Base-by-base conservation (phyloP, 2,888 invertebrate genomes). In the Bimastos eiseni region DNA sequence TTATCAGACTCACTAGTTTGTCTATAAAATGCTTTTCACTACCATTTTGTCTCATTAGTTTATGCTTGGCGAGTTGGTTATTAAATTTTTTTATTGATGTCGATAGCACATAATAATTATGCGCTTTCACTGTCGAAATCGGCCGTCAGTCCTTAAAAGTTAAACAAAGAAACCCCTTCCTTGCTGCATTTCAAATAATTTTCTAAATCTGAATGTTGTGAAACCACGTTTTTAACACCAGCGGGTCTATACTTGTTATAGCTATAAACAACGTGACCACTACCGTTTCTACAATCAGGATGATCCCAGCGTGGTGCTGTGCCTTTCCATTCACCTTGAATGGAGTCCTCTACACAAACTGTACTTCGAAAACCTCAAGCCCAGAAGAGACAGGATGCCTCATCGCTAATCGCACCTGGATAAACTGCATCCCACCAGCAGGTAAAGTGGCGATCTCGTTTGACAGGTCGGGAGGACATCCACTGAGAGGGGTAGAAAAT, bases 381-480 rank as follows among this genome's bases (percentile, higher is more conserved):
- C 70, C 70, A n/a, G 70, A 70, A 11, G 70, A 30, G 70, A 70
- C 70, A 13, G 70, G 70, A 70, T 70, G 70, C 70, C 70, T n/a
- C 70, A n/a, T n/a, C 70, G 70, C n/a, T 70, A 70, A 70, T 70
- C 70, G 30, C n/a, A 70, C 70, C 70, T 70, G 70, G 70, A 70
- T 70, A 70, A 30, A n/a, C n/a, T 70, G 70, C n/a, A 70, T 70
- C 70, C 70, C 70, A 70, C 70, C 70, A 30, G 70, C 70, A 70
- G 70, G 70, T 70, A n/a, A 70, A 49, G 49, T 49, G 49, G n/a
- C n/a, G n/a, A 30, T 30, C n/a, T n/a, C 3, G 19, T n/a, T n/a
- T n/a, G n/a, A n/a, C n/a, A n/a, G n/a, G n/a, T n/a, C n/a, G n/a
- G n/a, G n/a, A n/a, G n/a, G n/a, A n/a, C n/a, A n/a, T n/a, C n/a